These are phyloP conservation scores for Anticlea derivata DNA, from an alignment of 2,888 invertebrate genomes.

Conservation along the genomic window DNA sequence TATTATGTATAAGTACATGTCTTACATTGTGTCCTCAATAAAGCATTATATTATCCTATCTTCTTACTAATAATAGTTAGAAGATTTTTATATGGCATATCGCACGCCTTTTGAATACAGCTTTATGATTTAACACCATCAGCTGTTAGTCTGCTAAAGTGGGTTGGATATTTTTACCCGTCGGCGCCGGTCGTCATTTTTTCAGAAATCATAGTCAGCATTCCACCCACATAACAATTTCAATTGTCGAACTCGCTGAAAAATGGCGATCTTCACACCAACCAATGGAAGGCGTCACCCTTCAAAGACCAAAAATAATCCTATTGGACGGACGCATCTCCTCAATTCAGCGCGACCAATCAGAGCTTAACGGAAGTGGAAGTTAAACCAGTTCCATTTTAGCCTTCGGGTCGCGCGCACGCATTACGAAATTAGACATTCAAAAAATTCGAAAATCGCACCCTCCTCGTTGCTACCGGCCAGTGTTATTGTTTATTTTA, in stretches of 20 bases:
- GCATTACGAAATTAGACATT: slow-evolving; percentile 56
- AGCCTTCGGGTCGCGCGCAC: slow-evolving; percentile 59
- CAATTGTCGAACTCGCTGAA: slow-evolving; percentile 76
- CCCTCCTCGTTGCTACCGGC: slow-evolving; percentile 36
- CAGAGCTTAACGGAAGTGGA: slow-evolving; percentile 62
- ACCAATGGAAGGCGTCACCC: slow-evolving; percentile 78
- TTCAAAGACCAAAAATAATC: slow-evolving; percentile 39
- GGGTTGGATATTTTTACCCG: slow-evolving; percentile 57
- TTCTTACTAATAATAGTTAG: too few relatives aligned
- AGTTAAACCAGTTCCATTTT: slow-evolving; percentile 80
- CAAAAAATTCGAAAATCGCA: slow-evolving; percentile 48
- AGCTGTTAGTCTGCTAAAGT: slow-evolving; percentile 57
- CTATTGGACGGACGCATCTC: slow-evolving; percentile 60
- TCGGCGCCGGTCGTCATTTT: too few relatives aligned
- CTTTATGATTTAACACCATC: slow-evolving; percentile 66
- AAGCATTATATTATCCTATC: too few relatives aligned
- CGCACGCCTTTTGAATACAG: too few relatives aligned
- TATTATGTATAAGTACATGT: too few relatives aligned
- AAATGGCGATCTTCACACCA: slow-evolving; percentile 72
- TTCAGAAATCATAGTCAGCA: slow-evolving; percentile 53
- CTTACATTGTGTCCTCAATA: too few relatives aligned
- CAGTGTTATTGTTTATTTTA: slow-evolving; percentile 44
- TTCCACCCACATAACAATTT: slow-evolving; percentile 73
- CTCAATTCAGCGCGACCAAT: slow-evolving; percentile 63
- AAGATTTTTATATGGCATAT: too few relatives aligned